Evolutionary conservation across 2,888 invertebrate species (phyloP).

Genomic region (Lithosia quadra): DNA sequence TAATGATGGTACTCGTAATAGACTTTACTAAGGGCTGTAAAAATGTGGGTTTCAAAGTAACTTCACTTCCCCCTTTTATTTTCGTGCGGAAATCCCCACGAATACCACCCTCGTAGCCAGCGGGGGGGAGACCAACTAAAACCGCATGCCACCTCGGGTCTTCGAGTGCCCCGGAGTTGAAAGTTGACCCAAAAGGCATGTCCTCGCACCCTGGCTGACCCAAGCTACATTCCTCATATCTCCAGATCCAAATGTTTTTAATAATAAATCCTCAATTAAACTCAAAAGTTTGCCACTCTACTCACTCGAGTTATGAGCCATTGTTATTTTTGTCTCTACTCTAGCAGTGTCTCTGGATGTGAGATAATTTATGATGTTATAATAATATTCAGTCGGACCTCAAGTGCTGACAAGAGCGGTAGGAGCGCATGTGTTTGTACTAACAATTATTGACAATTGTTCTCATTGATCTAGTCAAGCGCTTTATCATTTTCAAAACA

Average conservation of each 20-base stretch:
- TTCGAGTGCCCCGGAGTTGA: too few species aligned
- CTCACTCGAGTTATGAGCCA: conserved; percentile 59
- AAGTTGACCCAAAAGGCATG: too few species aligned
- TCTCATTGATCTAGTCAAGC: conserved; percentile 21
- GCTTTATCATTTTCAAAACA: conserved; percentile 17
- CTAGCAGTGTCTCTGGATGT: conserved; percentile 54
- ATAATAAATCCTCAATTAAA: background rate
- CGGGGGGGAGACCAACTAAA: too few species aligned
- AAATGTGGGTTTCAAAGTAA: too few species aligned
- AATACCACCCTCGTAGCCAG: too few species aligned
- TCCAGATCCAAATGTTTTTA: background rate
- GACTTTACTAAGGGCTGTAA: too few species aligned
- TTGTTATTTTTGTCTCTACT: conserved; percentile 70
- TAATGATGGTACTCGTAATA: too few species aligned
- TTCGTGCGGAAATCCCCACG: too few species aligned
- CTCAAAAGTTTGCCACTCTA: conserved; percentile 41
- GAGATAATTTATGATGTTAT: conserved; percentile 64
- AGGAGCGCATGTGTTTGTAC: conserved; percentile 21
- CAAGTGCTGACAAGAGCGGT: conserved; percentile 33
- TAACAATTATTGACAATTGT: conserved; percentile 28
- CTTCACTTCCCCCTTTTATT: too few species aligned
- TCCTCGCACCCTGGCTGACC: too few species aligned
- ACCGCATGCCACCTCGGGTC: too few species aligned
- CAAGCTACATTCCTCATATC: background rate
- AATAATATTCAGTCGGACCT: conserved; percentile 48